Percentiles rank a stretch among this genome's conserved stretches.
Conservation (phyloP, 2,888 invertebrate species). For the Buathra laborator region DNA sequence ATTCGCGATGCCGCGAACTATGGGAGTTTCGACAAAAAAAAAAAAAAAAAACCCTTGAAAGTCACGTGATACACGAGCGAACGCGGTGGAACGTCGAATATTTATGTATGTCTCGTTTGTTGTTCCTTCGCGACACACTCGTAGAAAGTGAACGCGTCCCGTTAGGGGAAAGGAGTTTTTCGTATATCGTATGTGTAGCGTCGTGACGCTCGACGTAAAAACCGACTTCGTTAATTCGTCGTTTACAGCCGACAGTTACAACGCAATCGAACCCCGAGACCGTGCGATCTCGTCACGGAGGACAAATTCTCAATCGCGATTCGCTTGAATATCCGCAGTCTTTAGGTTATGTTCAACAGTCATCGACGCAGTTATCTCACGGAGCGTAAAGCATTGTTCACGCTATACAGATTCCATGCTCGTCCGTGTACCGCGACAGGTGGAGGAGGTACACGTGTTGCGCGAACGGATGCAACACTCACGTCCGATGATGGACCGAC, state of each 20-base stretch:
- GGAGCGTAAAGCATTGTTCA: too few relatives aligned
- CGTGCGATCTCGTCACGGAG: conserved; percentile 8
- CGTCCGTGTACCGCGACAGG: too few relatives aligned
- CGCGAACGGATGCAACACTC: too few relatives aligned
- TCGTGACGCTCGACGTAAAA: too few relatives aligned
- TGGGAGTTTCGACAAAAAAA: not conserved
- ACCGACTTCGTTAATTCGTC: too few relatives aligned
- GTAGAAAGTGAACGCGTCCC: conserved; percentile 43
- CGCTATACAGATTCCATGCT: too few relatives aligned
- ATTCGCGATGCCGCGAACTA: not conserved
- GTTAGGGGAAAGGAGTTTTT: conserved; percentile 28
- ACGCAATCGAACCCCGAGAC: conserved; percentile 20
- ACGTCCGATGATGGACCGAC: too few relatives aligned
- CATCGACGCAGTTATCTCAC: too few relatives aligned
- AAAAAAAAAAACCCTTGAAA: not conserved
- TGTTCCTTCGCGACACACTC: not conserved
- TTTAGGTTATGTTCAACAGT: not conserved
- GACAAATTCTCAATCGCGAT: conserved; percentile 12
- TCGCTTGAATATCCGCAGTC: conserved; percentile 55
- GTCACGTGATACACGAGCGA: not conserved
- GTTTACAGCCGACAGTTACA: too few relatives aligned
- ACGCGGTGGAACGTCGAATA: not conserved
- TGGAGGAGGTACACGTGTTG: too few relatives aligned
- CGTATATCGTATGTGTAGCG: too few relatives aligned
- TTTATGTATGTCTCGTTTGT: not conserved